Base-by-base conservation (phyloP, 2,113 vertebrate genomes). In the Heterochromis multidens region DNA sequence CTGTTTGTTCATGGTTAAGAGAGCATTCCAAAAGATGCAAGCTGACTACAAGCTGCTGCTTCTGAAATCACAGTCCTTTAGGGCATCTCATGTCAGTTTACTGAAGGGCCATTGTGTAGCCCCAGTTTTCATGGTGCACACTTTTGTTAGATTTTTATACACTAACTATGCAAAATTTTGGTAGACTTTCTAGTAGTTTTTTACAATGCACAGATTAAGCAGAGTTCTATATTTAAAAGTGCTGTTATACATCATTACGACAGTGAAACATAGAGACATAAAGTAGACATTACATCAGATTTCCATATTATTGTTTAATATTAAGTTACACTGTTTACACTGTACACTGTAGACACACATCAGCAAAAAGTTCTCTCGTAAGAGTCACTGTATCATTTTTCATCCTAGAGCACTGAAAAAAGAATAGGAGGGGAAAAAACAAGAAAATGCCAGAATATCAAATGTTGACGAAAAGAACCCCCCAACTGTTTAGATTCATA, bases 1-100 rank as follows among this genome's bases (percentile, higher is more conserved):
- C 74, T 58, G 60, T 63, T 54, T 56, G 54, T 60, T 60, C 57
- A 72, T 84, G 77, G 86, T 89, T 88, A 79, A 72, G 87, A 72
- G 63, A 62, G 57, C 80, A 81, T 84, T 74, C 37, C 27, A 92
- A 90, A 91, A 95, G 92, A 94, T 93, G 91, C 91, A 80, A 82
- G 84, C 43, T 80, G 83, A 91, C 67, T 29, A 74, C 61, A 80
- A 88, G 82, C 86, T 93, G 91, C 63, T 88, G 86, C 85, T 86
- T 84, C 54, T 62, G 84, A 89, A 78, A 82, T 27, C 59, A 35
- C 65, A 79, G 60, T 90, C 79, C 37, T 23, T 72, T 25, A 25
- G 49, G 60, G 54, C 67, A 77, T 77, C 56, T 81, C 46, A 67
- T 60, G 27, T 27, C 80, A 76, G 72, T 87, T 88, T 79, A 67